These are phyloP conservation scores for Gorsachius goisagi DNA, from an alignment of 2,113 vertebrate genomes.

Conservation along the genomic window DNA sequence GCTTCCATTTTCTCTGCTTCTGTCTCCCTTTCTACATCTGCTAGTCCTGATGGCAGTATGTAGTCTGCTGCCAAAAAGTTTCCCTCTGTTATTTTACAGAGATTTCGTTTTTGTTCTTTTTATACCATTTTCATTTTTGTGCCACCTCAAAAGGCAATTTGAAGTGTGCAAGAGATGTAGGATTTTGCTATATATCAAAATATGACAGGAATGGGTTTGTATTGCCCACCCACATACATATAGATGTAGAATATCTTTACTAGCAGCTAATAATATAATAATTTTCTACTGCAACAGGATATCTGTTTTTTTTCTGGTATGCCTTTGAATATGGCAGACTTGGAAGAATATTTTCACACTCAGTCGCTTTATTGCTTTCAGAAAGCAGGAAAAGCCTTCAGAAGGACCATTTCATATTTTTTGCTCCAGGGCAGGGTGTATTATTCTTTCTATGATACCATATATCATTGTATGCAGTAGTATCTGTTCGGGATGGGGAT, in stretches of 20 bases:
- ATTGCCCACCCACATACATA: neutral
- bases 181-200: neutral
- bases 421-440: neutral
- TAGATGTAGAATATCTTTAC: neutral
- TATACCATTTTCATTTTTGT: neutral
- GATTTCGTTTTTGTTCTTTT: neutral
- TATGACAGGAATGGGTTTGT: neutral
- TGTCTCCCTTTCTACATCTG: slow-evolving; percentile 15
- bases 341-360: neutral
- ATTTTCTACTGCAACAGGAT: neutral
- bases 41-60: neutral
- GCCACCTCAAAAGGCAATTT: neutral
- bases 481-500: neutral
- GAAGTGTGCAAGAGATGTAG: neutral
- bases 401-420: neutral
- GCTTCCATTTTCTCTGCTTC: slow-evolving; percentile 12
- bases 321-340: neutral
- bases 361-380: neutral
- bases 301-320: neutral
- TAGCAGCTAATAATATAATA: neutral
- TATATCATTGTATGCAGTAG: neutral
- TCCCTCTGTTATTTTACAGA: neutral
- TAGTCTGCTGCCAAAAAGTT: neutral
- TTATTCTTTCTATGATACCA: neutral
- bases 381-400: neutral